Conservation (phyloP, 2,888 invertebrate species). For the Ectemnius continuus region DNA sequence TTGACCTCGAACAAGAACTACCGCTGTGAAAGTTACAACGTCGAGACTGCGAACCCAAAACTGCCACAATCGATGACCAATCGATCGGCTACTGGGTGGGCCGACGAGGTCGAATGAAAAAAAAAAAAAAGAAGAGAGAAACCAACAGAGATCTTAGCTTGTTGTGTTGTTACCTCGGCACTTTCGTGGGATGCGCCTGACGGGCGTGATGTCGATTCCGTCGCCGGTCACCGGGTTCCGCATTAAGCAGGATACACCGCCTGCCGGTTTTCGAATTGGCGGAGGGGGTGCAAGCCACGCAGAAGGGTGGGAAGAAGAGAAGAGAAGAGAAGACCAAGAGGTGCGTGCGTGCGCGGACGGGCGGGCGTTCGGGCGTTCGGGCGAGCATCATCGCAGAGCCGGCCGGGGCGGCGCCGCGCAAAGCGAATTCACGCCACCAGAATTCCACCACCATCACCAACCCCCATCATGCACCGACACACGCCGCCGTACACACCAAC, state of each 20-base stretch:
- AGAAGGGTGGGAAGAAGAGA: slow-evolving; percentile 29
- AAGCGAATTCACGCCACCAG: slow-evolving; percentile 53
- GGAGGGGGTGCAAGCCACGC: slow-evolving; percentile 42
- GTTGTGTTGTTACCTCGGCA: slow-evolving; percentile 74
- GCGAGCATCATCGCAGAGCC: too few species aligned
- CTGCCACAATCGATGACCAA: too few species aligned
- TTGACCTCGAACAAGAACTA: too few species aligned
- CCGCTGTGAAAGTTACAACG: too few species aligned
- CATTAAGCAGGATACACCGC: slow-evolving; percentile 78
- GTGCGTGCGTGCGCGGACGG: too few species aligned
- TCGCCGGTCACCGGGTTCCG: slow-evolving; percentile 84
- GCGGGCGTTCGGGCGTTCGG: too few species aligned
- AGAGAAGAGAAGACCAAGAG: slow-evolving; percentile 16
- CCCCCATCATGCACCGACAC: slow-evolving; percentile 67
- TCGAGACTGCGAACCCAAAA: too few species aligned
- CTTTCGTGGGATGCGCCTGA: slow-evolving; percentile 76
- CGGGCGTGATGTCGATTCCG: slow-evolving; percentile 81
- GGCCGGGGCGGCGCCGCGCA: slow-evolving; percentile 51
- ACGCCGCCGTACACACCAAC: too few species aligned
- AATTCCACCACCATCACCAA: slow-evolving; percentile 47
- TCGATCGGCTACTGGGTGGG: too few species aligned
- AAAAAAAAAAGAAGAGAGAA: too few species aligned
- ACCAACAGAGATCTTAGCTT: background rate
- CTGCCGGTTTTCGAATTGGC: slow-evolving; percentile 64
- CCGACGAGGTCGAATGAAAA: too few species aligned